Evolutionary conservation across 2,113 vertebrate genomes (phyloP), one percentile per base, ranked within the genome.

Genomic region (Trachemys scripta): DNA sequence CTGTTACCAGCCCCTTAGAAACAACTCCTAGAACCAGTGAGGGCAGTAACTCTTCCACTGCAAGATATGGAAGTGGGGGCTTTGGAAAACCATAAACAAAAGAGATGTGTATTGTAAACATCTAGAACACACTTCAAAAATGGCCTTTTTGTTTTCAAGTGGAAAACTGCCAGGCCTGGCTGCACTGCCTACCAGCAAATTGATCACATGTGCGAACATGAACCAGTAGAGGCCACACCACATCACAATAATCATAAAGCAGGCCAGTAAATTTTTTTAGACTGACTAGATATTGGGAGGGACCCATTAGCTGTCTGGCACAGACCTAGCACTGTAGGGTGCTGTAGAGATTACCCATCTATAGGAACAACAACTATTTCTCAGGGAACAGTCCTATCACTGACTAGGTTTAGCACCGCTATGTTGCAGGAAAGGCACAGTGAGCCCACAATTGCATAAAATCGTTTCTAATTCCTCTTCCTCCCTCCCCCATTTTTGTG

Each of bases 11-110:
- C 11, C 38, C 72, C 50, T 90, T 78, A 47, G 85, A 54, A 20
- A 82, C 3, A 85, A 10, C 90, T 49, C 69, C 79, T 93, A 82
- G 81, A 93, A 87, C 84, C 82, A 88, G 80, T 57, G 47, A 91
- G 51, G 51, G 54, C 56, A 87, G 75, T 4, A 62, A 82, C 79
- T 94, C 57, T 75, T 82, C 57, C 57, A 27, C 54, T 84, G 78
- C 94, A 96, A 93, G 89, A 78, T 84, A 90, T 19, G 65, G 94
- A 95, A 95, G 92, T 69, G 94, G 82, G 95, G 53, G 29, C 95
- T 96, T 90, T 94, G 90, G 94, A 93, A 90, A 95, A 76, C 79
- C 50, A 84, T 81, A 50, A 80, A 82, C 82, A 96, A 96, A 95
- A 76, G 78, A 83, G 45, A 65, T n/a, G 7, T 65, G 16, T 65